These are phyloP conservation scores for Arrhopalites spinosus DNA, from an alignment of 2,888 invertebrate genomes.

Conservation along the genomic window DNA sequence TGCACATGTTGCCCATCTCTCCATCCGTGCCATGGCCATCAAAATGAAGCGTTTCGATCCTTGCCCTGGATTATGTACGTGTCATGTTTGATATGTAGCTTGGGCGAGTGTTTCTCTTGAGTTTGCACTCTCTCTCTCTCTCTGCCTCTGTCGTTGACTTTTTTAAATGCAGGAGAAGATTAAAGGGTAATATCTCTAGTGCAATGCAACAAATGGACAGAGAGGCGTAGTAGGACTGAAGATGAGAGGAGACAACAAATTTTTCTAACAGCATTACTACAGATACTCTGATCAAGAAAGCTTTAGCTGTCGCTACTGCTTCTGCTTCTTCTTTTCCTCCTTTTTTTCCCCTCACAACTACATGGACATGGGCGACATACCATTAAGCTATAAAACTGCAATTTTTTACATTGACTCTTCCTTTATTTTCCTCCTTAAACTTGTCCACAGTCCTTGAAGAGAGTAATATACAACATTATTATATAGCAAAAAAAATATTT, in stretches of 20 bases:
- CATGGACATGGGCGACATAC: too few species aligned
- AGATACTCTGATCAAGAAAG: too few species aligned
- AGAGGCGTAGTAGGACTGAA: too few species aligned
- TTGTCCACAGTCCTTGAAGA: too few species aligned
- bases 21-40: conserved; percentile 31
- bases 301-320: too few species aligned
- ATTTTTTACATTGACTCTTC: too few species aligned
- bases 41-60: conserved; percentile 37
- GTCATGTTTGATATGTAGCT: conserved; percentile 16
- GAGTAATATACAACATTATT: neutral
- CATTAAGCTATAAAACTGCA: too few species aligned
- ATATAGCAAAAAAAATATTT: neutral
- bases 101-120: neutral
- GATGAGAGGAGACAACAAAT: too few species aligned
- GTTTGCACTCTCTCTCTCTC: neutral
- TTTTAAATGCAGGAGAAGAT: neutral
- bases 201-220: neutral
- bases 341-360: too few species aligned
- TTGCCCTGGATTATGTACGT: conserved; percentile 30
- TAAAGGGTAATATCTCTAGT: conserved; percentile 1
- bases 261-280: too few species aligned
- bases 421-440: too few species aligned
- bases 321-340: too few species aligned
- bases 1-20: conserved; percentile 28
- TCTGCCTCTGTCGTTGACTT: neutral